Evolutionary conservation across 2,888 invertebrate species (phyloP).

Genomic region (Latheticus oryzae): DNA sequence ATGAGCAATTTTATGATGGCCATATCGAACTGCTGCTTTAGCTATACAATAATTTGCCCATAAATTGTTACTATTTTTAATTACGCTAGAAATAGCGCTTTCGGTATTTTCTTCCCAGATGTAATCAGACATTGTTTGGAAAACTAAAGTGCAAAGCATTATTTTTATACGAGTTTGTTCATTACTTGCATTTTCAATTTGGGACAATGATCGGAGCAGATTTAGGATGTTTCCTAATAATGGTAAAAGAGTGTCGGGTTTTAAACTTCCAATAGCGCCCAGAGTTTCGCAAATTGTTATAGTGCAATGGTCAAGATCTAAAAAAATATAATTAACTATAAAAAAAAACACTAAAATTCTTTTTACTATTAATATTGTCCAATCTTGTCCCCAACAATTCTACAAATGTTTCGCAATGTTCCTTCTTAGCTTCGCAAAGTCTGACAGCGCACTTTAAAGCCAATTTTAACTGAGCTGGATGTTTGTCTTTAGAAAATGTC

Average conservation of each 20-base stretch:
- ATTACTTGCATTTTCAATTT: slow-evolving; percentile 51
- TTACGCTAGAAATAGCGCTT: slow-evolving; percentile 69
- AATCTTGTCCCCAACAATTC: slow-evolving; percentile 72
- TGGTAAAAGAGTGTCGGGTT: slow-evolving; percentile 70
- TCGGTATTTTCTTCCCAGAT: slow-evolving; percentile 74
- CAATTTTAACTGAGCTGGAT: slow-evolving; percentile 72
- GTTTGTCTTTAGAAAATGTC: slow-evolving; percentile 66
- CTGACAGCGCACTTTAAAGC: slow-evolving; percentile 80
- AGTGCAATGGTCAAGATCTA: slow-evolving; percentile 60
- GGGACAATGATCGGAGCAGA: slow-evolving; percentile 63
- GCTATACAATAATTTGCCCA: slow-evolving; percentile 92
- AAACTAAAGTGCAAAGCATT: slow-evolving; percentile 84
- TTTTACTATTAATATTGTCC: slow-evolving; percentile 63
- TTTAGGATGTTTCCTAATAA: slow-evolving; percentile 70
- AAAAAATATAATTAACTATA: not conserved
- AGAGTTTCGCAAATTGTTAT: slow-evolving; percentile 78
- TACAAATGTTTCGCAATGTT: slow-evolving; percentile 75
- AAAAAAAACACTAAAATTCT: too few species aligned
- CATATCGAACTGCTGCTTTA: slow-evolving; percentile 85
- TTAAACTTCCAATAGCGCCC: slow-evolving; percentile 77
- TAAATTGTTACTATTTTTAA: slow-evolving; percentile 70
- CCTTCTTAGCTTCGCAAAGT: slow-evolving; percentile 73
- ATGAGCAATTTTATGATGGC: slow-evolving; percentile 74
- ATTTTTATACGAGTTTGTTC: slow-evolving; percentile 72
- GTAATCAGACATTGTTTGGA: slow-evolving; percentile 82